A percentile compares a stretch with the other conserved stretches of the same genome.
phyloP scores from a whole-genome alignment of 2,113 vertebrate species.

The Tychaedon coryphoeus region DNA sequence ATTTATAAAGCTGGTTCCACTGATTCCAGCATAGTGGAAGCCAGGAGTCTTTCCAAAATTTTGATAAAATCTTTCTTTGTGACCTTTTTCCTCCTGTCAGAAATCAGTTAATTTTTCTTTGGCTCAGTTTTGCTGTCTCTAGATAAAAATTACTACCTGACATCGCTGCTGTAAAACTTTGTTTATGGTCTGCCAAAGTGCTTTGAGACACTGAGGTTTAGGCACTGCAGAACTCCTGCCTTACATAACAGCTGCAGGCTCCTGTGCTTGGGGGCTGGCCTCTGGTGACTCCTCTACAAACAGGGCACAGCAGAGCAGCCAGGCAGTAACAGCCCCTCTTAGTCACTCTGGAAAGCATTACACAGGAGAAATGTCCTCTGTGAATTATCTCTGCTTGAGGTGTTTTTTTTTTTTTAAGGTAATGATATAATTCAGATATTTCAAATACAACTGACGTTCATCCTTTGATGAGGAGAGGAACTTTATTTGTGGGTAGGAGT shows the following conservation, averaged over 20 bases:
- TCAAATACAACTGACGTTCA: not conserved
- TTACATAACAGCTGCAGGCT: not conserved
- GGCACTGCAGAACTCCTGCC: not conserved
- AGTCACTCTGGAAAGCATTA: not conserved
- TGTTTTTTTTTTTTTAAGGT: not conserved
- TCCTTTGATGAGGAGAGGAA: not conserved
- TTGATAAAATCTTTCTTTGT: not conserved
- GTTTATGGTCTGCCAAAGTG: not conserved
- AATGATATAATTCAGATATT: not conserved
- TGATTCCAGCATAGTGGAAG: not conserved
- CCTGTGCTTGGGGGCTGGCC: not conserved
- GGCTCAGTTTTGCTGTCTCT: not conserved
- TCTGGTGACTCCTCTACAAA: not conserved
- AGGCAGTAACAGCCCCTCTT: not conserved
- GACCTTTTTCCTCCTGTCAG: not conserved
- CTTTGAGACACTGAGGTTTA: not conserved
- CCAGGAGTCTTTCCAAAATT: not conserved
- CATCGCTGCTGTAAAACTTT: not conserved
- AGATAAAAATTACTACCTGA: not conserved
- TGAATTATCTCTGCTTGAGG: not conserved
- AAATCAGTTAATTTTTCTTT: not conserved
- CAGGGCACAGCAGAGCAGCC: not conserved
- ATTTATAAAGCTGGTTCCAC: not conserved
- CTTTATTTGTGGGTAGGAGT: not conserved
- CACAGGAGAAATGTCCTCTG: not conserved